Evolutionary conservation across 2,888 invertebrate genomes (phyloP).

Genomic region (Amiota minor): DNA sequence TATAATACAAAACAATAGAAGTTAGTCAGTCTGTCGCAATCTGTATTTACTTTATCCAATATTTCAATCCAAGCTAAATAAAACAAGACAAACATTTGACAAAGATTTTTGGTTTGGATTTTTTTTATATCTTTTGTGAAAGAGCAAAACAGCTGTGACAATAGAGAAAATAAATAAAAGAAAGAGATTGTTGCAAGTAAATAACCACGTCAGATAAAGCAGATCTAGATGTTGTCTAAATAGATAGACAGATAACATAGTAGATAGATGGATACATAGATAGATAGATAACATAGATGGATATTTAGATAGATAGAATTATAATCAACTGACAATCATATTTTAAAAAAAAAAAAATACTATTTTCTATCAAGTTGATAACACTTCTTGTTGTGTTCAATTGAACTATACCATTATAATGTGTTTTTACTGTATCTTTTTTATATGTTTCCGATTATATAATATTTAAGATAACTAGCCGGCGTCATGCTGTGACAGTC

Average conservation of each 20-base stretch:
- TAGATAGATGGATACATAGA: no score
- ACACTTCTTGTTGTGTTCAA: no score
- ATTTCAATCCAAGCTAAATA: background rate
- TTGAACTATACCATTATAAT: no score
- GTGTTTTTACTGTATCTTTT: conserved; percentile 7
- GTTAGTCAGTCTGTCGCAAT: no score
- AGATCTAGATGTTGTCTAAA: no score
- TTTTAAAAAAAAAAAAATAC: no score
- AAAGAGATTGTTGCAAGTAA: background rate
- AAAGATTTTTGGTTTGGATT: background rate
- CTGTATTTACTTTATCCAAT: background rate
- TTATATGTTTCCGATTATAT: conserved; percentile 8
- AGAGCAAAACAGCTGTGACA: conserved; percentile 20
- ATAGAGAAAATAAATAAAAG: conserved; percentile 3
- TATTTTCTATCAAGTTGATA: no score
- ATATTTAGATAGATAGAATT: no score
- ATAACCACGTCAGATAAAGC: conserved; percentile 7
- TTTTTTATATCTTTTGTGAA: background rate
- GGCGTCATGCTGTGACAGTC: conserved; percentile 21
- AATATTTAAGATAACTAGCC: background rate
- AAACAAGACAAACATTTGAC: background rate
- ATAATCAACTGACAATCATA: no score
- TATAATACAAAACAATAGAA: no score
- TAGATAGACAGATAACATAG: no score
- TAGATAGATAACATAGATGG: no score